Evolutionary conservation across 2,888 invertebrate species (phyloP).

Genomic region (Leucophora obtusa): DNA sequence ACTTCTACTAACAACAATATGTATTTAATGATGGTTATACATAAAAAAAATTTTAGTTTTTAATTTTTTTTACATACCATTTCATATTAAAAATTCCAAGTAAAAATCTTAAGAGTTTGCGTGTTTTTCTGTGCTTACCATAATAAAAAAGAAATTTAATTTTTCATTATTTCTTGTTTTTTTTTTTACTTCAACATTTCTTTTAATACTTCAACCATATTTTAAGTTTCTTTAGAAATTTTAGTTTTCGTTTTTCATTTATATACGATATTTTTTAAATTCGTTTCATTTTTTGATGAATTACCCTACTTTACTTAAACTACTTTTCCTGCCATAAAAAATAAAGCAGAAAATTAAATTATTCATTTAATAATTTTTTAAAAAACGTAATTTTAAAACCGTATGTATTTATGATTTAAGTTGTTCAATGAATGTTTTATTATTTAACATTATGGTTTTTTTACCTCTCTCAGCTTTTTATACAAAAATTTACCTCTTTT

Average conservation of each 20-base stretch:
- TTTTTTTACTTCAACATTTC: constrained; percentile 36
- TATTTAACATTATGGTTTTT: constrained; percentile 22
- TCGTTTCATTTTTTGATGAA: constrained; percentile 58
- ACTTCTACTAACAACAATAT: constrained; percentile 47
- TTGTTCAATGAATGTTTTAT: constrained; percentile 58
- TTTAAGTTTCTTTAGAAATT: constrained; percentile 33
- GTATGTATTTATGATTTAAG: constrained; percentile 1
- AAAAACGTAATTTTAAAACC: neutral
- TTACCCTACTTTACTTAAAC: constrained; percentile 46
- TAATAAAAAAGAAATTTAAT: constrained; percentile 30
- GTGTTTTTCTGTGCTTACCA: constrained; percentile 57
- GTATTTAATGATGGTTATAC: constrained; percentile 56
- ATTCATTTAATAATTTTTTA: constrained; percentile 33
- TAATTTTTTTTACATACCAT: constrained; percentile 24
- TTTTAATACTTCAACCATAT: constrained; percentile 45
- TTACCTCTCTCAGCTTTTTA: constrained; percentile 18
- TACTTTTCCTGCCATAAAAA: constrained; percentile 26
- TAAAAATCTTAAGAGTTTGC: constrained; percentile 60
- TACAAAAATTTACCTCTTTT: neutral
- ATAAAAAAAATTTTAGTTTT: constrained; percentile 24
- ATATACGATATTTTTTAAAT: neutral
- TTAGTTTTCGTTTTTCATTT: constrained; percentile 24
- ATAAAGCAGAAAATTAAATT: constrained; percentile 35
- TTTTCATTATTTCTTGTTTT: constrained; percentile 46
- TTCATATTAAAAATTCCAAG: constrained; percentile 42